Evolutionary conservation across 2,888 invertebrate genomes (phyloP), one percentile per base, ranked within the genome.

Genomic region (Dione juno): DNA sequence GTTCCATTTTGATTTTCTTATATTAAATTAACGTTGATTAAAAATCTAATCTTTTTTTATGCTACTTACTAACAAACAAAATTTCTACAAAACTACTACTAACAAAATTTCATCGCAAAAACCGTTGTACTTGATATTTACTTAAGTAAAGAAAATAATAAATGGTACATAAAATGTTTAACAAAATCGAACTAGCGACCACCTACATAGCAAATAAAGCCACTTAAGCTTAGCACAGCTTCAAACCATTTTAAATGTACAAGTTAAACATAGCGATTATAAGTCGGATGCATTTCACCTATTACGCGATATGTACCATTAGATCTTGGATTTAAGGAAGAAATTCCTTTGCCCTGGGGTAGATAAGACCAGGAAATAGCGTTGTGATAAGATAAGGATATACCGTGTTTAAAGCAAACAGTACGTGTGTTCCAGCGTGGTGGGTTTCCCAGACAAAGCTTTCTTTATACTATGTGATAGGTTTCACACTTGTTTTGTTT

Each of bases 331-430:
- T 61, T 28, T 28, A 61, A 45, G 35, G 45, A 61, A 45, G 45
- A 45, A 45, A 61, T 61, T 61, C 28, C 61, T 35, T 16, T n/a
- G 28, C 11, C 43, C 14, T 28, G 28, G 59, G 35, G 61, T 8
- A 61, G 61, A 61, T 61, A 61, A 45, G 28, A n/a, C 43, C 45
- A 61, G 61, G 61, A 61, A 61, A 28, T 43, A 35, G 6, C 28
- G 28, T 35, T 7, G 7, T 61, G 61, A 61, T 61, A 61, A 61
- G 59, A 61, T 45, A 45, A 40, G 57, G 13, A 11, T 14, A 10
- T 8, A n/a, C n/a, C 35, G 37, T 37, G 50, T 1, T 19, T 7
- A 28, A 21, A n/a, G 19, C 43, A 61, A 45, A 61, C 61, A 61
- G 61, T 45, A 28, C 28, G 61, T 16, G 61, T 28, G 45, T 45